Evolutionary conservation across 2,888 invertebrate species (phyloP), one percentile per base, ranked within the genome.

Genomic region (Crocallis elinguaria): DNA sequence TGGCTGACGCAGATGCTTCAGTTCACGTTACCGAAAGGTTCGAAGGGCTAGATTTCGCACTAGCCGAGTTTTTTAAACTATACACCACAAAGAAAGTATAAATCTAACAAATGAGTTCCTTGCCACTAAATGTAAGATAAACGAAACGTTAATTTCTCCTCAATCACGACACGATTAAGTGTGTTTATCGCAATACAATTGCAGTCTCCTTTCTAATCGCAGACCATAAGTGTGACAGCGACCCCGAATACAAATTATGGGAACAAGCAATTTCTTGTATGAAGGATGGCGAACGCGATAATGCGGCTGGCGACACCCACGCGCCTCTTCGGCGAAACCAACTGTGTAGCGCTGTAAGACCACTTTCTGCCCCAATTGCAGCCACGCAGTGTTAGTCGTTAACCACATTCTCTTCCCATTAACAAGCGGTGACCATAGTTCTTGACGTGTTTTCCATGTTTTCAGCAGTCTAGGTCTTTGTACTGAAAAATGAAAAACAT

Each of bases 181-280:
- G 63, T 69, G 77, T 82, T 84, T 77, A 75, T 78, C 64, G 73
- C 76, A 79, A 75, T 79, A 82, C 84, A 86, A 86, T 87, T 86
- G 82, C 79, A 75, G 75, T 82, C 83, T 83, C 88, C 87, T 89
- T 89, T 90, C 90, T 89, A 89, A 90, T 87, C 82, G 71, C 78
- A 53, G 46, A 77, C 82, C 76, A 78, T 75, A 87, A 86, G 85
- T 88, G 84, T 86, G 84, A 84, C 88, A 77, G 72, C 81, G 88
- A 84, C 90, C 90, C 84, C 87, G 86, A 89, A 88, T 84, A 80
- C 71, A 86, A 88, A 86, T 87, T 86, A 91, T 88, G 85, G 84
- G 89, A 88, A 86, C 88, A 77, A 81, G 84, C 73, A 83, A 84
- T 84, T 85, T 85, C 71, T 81, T 85, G 83, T 86, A 86, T 82